Percentiles rank a stretch among this genome's conserved stretches.
Conservation (phyloP, 2,888 invertebrate genomes). For the Maniola hyperantus region DNA sequence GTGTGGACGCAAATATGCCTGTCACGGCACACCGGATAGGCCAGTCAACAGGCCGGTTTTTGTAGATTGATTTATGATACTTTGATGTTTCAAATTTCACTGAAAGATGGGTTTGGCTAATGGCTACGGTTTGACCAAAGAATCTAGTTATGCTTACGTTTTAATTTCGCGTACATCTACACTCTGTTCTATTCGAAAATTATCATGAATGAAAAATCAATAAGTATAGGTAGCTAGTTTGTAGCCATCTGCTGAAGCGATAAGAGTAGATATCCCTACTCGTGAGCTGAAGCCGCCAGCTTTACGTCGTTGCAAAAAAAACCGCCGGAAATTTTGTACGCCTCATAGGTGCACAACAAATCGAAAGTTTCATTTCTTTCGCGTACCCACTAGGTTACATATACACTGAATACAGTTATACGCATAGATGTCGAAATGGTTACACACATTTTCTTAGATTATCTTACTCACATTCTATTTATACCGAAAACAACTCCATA, state of each 20-base stretch:
- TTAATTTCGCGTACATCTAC: not conserved
- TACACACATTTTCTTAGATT: not conserved
- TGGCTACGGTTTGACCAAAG: not conserved
- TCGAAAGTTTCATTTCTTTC: too few species aligned
- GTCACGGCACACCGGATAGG: constrained; percentile 10
- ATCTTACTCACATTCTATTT: too few species aligned
- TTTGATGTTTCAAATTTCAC: constrained; percentile 1
- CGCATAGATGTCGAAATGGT: not conserved
- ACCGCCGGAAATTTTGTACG: too few species aligned
- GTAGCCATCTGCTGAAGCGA: too few species aligned
- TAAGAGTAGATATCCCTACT: too few species aligned
- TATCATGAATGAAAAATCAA: too few species aligned
- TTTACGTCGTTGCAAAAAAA: too few species aligned
- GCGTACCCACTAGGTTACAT: too few species aligned
- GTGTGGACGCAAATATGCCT: constrained; percentile 4
- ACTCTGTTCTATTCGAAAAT: not conserved
- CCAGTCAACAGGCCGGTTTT: not conserved
- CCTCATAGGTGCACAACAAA: too few species aligned
- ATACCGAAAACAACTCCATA: too few species aligned
- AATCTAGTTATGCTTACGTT: not conserved
- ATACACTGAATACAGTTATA: not conserved
- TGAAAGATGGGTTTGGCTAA: not conserved
- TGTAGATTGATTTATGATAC: constrained; percentile 11
- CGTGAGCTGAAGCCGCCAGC: too few species aligned
- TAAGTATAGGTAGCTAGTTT: too few species aligned